These are phyloP conservation scores for Leptinotarsa undecemlineata DNA, from an alignment of 1,140 invertebrate genomes.

Conservation along the genomic window DNA sequence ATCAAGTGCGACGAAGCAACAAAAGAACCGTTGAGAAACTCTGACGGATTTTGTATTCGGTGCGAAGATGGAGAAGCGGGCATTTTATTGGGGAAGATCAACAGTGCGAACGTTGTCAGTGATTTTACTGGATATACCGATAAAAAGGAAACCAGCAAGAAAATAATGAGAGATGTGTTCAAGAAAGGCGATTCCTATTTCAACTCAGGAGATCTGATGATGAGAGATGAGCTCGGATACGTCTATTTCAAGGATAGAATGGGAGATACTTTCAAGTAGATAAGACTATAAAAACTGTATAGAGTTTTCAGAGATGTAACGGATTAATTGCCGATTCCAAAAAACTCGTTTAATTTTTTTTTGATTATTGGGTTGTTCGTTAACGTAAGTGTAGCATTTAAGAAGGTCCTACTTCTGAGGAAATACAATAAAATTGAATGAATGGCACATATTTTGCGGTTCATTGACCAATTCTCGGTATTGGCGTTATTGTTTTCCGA, in stretches of 20 bases:
- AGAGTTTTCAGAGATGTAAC: too few relatives aligned
- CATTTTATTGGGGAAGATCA: slow-evolving; percentile 79
- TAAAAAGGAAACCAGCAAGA: slow-evolving; percentile 86
- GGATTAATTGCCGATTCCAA: too few relatives aligned
- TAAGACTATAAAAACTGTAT: too few relatives aligned
- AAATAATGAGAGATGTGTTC: slow-evolving; percentile 87
- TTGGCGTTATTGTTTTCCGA: too few relatives aligned
- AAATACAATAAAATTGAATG: too few relatives aligned
- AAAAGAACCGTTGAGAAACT: slow-evolving; percentile 75
- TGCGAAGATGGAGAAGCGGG: slow-evolving; percentile 76
- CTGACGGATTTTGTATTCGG: slow-evolving; percentile 72
- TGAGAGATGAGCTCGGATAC: slow-evolving; percentile 89
- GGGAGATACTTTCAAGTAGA: slow-evolving; percentile 89
- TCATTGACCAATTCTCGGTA: too few relatives aligned
- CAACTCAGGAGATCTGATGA: slow-evolving; percentile 89
- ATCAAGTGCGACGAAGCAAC: slow-evolving; percentile 82
- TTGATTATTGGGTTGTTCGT: too few relatives aligned
- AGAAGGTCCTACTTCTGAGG: too few relatives aligned
- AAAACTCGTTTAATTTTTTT: too few relatives aligned
- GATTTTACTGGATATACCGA: slow-evolving; percentile 86
- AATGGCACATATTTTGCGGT: too few relatives aligned
- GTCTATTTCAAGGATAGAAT: slow-evolving; percentile 95
- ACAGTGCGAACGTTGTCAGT: slow-evolving; percentile 68
- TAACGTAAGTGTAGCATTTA: too few relatives aligned
- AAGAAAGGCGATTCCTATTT: slow-evolving; percentile 86